Evolutionary conservation across 2,113 vertebrate species (phyloP).

Genomic region (Ellobius talpinus): DNA sequence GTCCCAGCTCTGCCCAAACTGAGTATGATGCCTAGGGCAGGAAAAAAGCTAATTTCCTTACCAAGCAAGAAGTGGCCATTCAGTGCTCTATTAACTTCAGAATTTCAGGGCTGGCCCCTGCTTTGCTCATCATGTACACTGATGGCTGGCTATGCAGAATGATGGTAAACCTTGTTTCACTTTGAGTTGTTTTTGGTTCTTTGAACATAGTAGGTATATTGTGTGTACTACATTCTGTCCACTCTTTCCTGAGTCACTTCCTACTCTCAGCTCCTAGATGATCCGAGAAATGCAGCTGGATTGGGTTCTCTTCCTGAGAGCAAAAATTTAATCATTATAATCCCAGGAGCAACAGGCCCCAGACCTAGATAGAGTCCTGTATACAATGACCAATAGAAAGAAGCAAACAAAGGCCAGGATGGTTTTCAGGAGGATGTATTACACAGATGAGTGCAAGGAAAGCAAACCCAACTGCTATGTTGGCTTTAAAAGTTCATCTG

Average conservation of each 20-base stretch:
- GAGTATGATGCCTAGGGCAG: not conserved
- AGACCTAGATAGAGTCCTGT: not conserved
- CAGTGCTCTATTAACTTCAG: not conserved
- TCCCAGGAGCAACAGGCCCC: not conserved
- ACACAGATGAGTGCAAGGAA: slow-evolving; percentile 71
- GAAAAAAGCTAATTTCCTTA: not conserved
- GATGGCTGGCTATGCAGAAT: not conserved
- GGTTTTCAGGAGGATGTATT: slow-evolving; percentile 79
- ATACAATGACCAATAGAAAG: slow-evolving; percentile 50
- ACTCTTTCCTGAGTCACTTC: not conserved
- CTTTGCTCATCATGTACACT: not conserved
- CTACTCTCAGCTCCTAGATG: not conserved
- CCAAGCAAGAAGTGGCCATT: not conserved
- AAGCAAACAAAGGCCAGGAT: slow-evolving; percentile 65
- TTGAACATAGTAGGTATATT: not conserved
- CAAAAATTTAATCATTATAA: not conserved
- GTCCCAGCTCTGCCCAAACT: not conserved
- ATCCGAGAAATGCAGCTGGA: not conserved
- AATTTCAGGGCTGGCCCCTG: not conserved
- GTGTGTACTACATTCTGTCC: not conserved
- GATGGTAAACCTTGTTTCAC: not conserved
- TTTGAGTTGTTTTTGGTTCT: not conserved
- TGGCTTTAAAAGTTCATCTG: slow-evolving; percentile 76
- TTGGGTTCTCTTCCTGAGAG: not conserved
- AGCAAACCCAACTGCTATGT: slow-evolving; percentile 65